Percentiles rank a stretch among this genome's conserved stretches.
These are phyloP conservation scores for Phoxinus phoxinus DNA, from an alignment of 2,113 vertebrate genomes.

Conservation along the genomic window DNA sequence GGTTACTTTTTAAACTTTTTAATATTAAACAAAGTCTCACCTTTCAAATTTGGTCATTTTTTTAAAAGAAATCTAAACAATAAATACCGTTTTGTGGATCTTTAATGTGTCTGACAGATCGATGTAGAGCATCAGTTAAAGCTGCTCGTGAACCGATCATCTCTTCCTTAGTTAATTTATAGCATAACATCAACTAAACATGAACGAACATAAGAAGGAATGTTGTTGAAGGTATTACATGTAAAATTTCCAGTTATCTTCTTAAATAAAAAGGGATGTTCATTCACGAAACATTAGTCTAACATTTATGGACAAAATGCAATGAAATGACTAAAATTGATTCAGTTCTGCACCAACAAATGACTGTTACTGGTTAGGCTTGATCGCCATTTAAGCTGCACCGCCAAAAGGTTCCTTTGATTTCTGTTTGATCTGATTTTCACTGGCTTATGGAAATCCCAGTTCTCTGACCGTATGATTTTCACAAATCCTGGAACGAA, in stretches of 20 bases:
- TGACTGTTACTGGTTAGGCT: constrained; percentile 9
- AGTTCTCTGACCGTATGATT: constrained; percentile 25
- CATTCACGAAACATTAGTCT: not conserved
- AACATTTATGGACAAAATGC: not conserved
- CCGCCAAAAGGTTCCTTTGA: not conserved
- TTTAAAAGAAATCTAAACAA: too few relatives aligned
- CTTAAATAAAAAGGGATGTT: not conserved
- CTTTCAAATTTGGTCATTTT: too few relatives aligned
- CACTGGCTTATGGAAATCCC: constrained; percentile 32
- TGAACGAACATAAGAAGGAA: too few relatives aligned
- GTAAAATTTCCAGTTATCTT: not conserved
- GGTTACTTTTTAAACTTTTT: too few relatives aligned
- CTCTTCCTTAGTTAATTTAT: too few relatives aligned
- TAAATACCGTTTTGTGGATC: too few relatives aligned
- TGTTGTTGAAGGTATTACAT: not conserved
- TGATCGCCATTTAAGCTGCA: not conserved
- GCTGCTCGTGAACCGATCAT: too few relatives aligned
- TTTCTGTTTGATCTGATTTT: constrained; percentile 30
- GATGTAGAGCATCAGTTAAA: too few relatives aligned
- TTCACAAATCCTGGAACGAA: constrained; percentile 30
- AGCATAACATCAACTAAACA: too few relatives aligned
- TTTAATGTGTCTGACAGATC: too few relatives aligned
- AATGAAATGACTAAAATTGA: not conserved
- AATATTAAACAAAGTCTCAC: too few relatives aligned
- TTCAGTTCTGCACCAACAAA: not conserved